Evolutionary conservation across 1,140 invertebrate genomes (phyloP).

Genomic region (Rhynchophorus ferrugineus): DNA sequence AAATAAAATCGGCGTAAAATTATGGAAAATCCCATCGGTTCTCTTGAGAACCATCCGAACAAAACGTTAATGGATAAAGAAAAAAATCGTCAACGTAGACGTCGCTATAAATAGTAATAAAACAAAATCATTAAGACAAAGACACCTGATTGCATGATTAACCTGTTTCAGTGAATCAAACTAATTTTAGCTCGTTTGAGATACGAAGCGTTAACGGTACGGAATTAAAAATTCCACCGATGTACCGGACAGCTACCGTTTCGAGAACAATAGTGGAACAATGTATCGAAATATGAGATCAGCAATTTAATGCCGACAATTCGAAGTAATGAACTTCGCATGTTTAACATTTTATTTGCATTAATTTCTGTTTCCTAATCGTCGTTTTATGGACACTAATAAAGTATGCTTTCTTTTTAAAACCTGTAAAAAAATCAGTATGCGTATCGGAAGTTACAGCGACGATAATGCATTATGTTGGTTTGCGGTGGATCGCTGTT

Average conservation of each 20-base stretch:
- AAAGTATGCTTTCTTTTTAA: constrained; percentile 24
- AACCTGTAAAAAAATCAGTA: constrained; percentile 19
- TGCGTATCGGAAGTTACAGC: constrained; percentile 18
- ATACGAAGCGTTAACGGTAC: constrained; percentile 11
- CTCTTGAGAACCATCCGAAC: too few species aligned
- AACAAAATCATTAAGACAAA: too few species aligned
- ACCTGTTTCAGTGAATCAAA: too few species aligned
- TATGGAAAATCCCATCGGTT: too few species aligned
- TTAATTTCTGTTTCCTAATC: constrained; percentile 29
- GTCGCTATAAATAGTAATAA: too few species aligned
- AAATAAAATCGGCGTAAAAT: too few species aligned
- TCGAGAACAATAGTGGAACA: constrained; percentile 18
- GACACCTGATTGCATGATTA: too few species aligned
- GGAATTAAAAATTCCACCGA: constrained; percentile 19
- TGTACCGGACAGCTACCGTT: constrained; percentile 12
- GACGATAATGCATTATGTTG: constrained; percentile 14
- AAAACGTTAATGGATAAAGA: too few species aligned
- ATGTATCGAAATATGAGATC: constrained; percentile 27
- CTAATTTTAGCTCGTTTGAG: constrained; percentile 13
- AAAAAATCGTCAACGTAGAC: too few species aligned
- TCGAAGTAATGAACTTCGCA: constrained; percentile 27
- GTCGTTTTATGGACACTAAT: constrained; percentile 24
- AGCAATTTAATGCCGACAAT: constrained; percentile 19
- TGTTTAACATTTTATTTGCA: constrained; percentile 30
- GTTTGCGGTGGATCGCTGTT: not conserved